These are phyloP conservation scores for Tragelaphus strepsiceros DNA, from an alignment of 2,113 vertebrate species.

Conservation along the genomic window DNA sequence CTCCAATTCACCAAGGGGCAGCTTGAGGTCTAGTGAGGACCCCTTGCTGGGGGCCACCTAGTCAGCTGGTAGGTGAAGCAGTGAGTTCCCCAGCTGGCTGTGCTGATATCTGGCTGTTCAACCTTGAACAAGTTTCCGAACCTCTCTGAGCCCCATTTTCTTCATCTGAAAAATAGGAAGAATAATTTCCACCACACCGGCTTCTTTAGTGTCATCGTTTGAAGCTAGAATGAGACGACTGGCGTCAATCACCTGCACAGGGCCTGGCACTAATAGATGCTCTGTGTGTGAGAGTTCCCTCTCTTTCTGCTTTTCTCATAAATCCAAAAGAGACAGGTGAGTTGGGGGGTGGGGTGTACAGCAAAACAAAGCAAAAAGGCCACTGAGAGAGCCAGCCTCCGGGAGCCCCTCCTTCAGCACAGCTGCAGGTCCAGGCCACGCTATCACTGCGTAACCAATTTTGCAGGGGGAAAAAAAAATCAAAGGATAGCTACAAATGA, in stretches of 20 bases:
- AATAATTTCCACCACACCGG: neutral
- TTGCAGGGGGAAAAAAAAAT: constrained; percentile 37
- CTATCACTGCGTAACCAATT: constrained; percentile 65
- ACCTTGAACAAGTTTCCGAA: neutral
- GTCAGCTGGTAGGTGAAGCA: neutral
- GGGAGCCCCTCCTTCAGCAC: neutral
- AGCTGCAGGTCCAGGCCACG: neutral
- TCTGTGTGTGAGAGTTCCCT: neutral
- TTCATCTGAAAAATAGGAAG: neutral
- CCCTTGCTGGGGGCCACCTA: neutral
- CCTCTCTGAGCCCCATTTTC: neutral
- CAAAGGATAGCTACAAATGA: constrained; percentile 74
- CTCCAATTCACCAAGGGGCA: neutral
- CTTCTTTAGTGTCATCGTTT: neutral
- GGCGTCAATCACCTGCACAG: neutral
- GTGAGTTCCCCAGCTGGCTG: neutral
- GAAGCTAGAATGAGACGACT: neutral
- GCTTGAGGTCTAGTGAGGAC: neutral
- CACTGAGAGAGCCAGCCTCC: neutral
- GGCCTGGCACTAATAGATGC: neutral
- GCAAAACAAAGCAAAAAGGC: neutral
- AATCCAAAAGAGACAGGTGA: neutral
- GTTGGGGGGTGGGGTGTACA: neutral
- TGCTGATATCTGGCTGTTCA: neutral
- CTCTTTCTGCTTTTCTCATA: neutral